Conservation (phyloP, 2,888 invertebrate species). For the Hypomecis atomaria region DNA sequence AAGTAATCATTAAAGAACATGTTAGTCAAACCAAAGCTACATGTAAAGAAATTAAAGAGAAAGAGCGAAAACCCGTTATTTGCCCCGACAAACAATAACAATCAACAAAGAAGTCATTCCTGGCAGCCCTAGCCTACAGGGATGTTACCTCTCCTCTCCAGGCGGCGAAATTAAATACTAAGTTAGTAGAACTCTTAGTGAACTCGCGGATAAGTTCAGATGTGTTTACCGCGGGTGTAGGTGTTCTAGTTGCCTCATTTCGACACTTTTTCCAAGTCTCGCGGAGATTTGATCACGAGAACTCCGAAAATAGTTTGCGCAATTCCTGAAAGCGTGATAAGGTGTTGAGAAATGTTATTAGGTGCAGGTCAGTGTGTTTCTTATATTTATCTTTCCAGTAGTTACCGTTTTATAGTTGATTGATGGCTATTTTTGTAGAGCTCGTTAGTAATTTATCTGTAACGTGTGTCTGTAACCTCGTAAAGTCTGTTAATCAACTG, state of each 20-base stretch:
- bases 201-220: conserved; percentile 40
- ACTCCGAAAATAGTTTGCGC: background rate
- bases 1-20: no score
- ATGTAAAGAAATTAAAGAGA: no score
- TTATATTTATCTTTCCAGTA: background rate
- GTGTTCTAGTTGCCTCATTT: conserved; percentile 9
- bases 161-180: conserved; percentile 50
- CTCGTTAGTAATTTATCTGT: no score
- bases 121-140: conserved; percentile 30
- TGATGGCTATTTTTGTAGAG: no score
- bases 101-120: background rate
- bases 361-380: background rate
- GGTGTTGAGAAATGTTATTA: conserved; percentile 1
- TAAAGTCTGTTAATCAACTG: no score
- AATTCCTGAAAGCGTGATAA: background rate
- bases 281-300: conserved; percentile 20
- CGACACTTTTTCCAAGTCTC: conserved; percentile 16
- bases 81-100: conserved; percentile 4
- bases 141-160: conserved; percentile 36
- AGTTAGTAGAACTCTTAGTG: conserved; percentile 33
- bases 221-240: conserved; percentile 34
- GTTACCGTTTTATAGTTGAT: no score
- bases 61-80: background rate
- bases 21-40: no score
- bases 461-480: no score